Evolutionary conservation across 1,140 invertebrate genomes (phyloP), one percentile per base, ranked within the genome.

Genomic region (Anadara kagoshimensis): DNA sequence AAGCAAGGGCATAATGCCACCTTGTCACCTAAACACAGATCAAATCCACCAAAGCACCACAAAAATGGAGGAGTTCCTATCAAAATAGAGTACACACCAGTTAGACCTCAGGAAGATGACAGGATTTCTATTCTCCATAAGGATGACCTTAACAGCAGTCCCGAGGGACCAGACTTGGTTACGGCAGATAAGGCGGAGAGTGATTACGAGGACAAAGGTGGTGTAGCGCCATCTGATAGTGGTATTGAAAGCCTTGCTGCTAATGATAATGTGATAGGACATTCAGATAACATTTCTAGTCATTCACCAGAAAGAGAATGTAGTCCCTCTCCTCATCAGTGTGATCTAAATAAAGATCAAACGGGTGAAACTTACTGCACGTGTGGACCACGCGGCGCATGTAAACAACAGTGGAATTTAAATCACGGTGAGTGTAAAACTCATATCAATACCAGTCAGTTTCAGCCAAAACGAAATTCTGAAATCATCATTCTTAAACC

Each of bases 401-500:
- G 64, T 54, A 66, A 63, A 65, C 49, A 57, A 29, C 53, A 57
- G 43, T 56, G 51, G 11, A 43, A 61, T 20, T 53, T 56, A 51
- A 65, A 24, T 41, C 71, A 78, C 69, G 79, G 79, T 81, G 79
- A 81, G 79, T 81, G 67, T 81, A 59, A 59, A 69, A 69, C 65
- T 73, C 69, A 61, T 73, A 69, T 44, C 16, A 51, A 24, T 36
- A 64, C 54, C 49, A 64, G 59, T 54, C 29, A 36, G 29, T 36
- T 36, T 36, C 29, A 36, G 29, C 54, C 69, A 36, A 77, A 81
- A 67, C 61, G 64, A 56, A 78, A 71, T 69, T 81, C 79, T 61
- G 73, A 81, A 65, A 72, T 73, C 56, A 73, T 81, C 59, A 53
- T 74, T 72, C 69, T 81, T 41, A 81, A 81, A 76, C 73, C 79